Evolutionary conservation across 2,113 vertebrate species (phyloP).

Genomic region (Oceanodroma tethys): DNA sequence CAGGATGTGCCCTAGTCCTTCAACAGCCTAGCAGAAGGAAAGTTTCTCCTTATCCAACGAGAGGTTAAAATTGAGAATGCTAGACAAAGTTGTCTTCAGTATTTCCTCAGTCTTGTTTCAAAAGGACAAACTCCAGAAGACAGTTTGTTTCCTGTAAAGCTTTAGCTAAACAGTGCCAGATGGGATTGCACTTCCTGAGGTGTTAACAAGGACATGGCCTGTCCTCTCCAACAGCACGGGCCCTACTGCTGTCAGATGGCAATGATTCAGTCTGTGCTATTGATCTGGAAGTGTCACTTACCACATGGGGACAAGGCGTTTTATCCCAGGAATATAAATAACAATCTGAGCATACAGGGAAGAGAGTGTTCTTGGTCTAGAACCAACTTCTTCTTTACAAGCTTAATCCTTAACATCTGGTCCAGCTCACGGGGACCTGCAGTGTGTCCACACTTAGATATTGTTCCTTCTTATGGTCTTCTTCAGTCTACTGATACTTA

Average conservation of each 20-base stretch:
- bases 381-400: background rate
- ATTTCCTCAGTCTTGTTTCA: background rate
- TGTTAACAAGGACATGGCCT: slow-evolving; percentile 35
- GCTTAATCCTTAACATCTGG: background rate
- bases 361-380: background rate
- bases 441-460: background rate
- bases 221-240: background rate
- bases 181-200: slow-evolving; percentile 29
- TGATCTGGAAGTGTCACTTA: slow-evolving; percentile 47
- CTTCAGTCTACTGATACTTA: background rate
- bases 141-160: background rate
- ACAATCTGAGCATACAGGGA: background rate
- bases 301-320: background rate
- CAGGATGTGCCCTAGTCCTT: background rate
- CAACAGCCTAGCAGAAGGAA: background rate
- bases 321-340: slow-evolving; percentile 38
- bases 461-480: background rate
- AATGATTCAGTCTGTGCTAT: background rate
- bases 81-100: background rate
- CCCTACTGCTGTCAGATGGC: background rate
- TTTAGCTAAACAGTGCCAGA: slow-evolving; percentile 24
- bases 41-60: background rate
- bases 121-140: slow-evolving; percentile 27
- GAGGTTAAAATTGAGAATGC: background rate
- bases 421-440: background rate